phyloP scores from a whole-genome alignment of 2,113 vertebrate genomes.

The Pollimyrus isidori region DNA sequence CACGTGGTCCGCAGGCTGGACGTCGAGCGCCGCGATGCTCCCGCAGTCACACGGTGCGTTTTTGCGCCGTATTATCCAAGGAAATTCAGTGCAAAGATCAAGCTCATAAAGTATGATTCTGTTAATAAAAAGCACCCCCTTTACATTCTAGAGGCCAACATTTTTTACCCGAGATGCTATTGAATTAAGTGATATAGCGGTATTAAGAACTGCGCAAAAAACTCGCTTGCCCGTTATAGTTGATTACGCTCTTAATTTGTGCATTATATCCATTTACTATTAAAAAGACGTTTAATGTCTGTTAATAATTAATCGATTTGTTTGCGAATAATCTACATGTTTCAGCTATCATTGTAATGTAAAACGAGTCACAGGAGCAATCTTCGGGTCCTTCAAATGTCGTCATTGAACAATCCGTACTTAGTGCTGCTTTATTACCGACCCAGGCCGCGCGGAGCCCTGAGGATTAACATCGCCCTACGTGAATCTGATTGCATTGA shows the following conservation, averaged over 20 bases:
- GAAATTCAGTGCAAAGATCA: conserved; percentile 39
- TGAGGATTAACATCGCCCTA: neutral
- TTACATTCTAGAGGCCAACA: neutral
- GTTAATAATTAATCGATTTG: neutral
- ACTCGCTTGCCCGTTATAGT: neutral
- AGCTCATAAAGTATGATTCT: neutral
- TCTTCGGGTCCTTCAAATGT: neutral
- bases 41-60: conserved; percentile 19
- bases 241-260: neutral
- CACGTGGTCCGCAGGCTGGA: conserved; percentile 32
- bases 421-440: neutral
- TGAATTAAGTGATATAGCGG: neutral
- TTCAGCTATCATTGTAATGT: neutral
- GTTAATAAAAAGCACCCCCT: neutral
- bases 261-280: neutral
- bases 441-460: neutral
- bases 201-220: conserved; percentile 1
- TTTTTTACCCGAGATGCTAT: neutral
- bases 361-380: neutral
- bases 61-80: conserved; percentile 57
- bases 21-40: conserved; percentile 25
- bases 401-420: neutral
- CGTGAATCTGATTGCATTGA: neutral
- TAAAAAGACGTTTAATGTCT: neutral
- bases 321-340: neutral